Base-by-base conservation (phyloP, 2,888 invertebrate species). In the Apodemia mormo region DNA sequence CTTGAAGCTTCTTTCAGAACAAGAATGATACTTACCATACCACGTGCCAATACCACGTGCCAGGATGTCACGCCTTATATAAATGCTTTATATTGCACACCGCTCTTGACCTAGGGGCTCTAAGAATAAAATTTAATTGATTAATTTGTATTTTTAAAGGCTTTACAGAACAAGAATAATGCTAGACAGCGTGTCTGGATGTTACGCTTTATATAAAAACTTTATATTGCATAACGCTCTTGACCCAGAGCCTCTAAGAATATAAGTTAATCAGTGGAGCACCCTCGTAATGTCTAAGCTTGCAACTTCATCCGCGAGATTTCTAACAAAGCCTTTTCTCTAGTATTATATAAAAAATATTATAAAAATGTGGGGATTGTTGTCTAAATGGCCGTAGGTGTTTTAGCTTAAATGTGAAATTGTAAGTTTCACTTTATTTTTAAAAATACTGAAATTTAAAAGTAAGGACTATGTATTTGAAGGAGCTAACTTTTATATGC, bases 221-320 rank as follows among this genome's bases (percentile, higher is more conserved):
- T 56, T 56, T 22, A 29, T 22, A 56, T 56, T 56, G 22, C 29
- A 56, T 56, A 56, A 56, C 56, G 56, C 29, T 56, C 56, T 56
- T 56, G 56, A 56, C 56, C 56, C 56, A 56, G 56, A 56, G 56
- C 56, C 43, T 43, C 43, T 43, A 43, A 56, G 22, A 22, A 56
- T 56, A 22, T 56, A 56, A 56, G 56, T 56, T 56, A 56, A 56
- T 56, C 56, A 56, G 56, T 56, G n/a, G n/a, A 56, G 56, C 56
- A 56, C 56, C 56, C 56, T 56, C 56, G 56, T 22, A 56, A 56
- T 56, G 56, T 56, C 8, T 56, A 56, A 56, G 56, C 56, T 56
- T 56, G 56, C 56, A 56, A 22, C n/a, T 22, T 56, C 22, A 29
- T 56, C 56, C 22, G 56, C 29, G 22, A 56, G 56, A 56, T 56